Evolutionary conservation across 2,113 vertebrate genomes (phyloP).

Genomic region (Pluvianellus socialis): DNA sequence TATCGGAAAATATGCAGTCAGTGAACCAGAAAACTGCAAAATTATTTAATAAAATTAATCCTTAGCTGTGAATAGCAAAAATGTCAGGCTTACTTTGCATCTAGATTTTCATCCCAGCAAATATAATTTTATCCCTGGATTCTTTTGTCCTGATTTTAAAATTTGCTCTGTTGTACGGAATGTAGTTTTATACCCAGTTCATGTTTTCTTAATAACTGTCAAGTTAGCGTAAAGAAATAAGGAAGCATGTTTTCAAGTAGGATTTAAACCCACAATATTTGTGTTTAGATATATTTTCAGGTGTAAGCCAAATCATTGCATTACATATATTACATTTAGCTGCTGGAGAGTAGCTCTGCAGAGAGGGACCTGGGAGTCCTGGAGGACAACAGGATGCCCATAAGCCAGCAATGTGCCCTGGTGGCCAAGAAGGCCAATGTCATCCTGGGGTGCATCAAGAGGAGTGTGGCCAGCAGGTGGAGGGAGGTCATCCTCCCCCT

Average conservation of each 20-base stretch:
- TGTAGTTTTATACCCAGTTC: neutral
- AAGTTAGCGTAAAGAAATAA: slow-evolving; percentile 21
- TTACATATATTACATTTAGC: neutral
- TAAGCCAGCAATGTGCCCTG: too few species aligned
- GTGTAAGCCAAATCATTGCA: neutral
- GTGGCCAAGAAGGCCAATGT: too few species aligned
- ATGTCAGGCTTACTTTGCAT: slow-evolving; percentile 43
- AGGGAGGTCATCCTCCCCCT: too few species aligned
- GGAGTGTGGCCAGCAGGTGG: too few species aligned
- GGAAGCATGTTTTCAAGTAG: neutral
- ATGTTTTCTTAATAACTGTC: slow-evolving; percentile 3
- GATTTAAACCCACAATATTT: neutral
- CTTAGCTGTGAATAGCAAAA: slow-evolving; percentile 44
- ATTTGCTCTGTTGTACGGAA: slow-evolving; percentile 2
- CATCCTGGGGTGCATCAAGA: too few species aligned
- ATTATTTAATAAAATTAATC: slow-evolving; percentile 57
- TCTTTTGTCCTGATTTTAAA: slow-evolving; percentile 14
- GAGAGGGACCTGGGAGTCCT: too few species aligned
- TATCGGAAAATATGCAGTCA: slow-evolving; percentile 17
- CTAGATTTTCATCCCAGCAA: slow-evolving; percentile 48
- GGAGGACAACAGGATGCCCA: too few species aligned
- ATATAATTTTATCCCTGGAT: slow-evolving; percentile 33
- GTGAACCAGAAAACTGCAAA: slow-evolving; percentile 31
- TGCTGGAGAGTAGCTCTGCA: too few species aligned
- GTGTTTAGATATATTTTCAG: neutral